Base-by-base conservation (phyloP, 2,113 vertebrate genomes). In the Sigmodon hispidus region DNA sequence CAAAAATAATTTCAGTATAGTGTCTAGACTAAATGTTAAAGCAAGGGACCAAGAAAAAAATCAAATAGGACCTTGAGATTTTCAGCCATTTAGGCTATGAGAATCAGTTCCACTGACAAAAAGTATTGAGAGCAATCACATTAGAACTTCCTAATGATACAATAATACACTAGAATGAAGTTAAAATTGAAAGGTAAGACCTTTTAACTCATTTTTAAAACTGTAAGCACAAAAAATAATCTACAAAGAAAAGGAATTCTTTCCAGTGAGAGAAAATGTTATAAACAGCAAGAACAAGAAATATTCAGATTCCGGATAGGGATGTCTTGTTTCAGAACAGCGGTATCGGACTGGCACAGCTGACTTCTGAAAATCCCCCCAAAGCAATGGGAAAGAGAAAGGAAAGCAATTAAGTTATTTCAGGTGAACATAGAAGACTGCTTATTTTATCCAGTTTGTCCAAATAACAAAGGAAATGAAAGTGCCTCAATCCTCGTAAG, bases 331-430 rank as follows among this genome's bases (percentile, higher is more conserved):
- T 96, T 92, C 43, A 61, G 87, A 93, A 63, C 45, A 81, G 65
- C 57, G 52, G 43, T 13, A 70, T 43, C 5, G 65, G 90, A n/a
- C 45, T 90, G 81, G 87, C 45, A 72, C 88, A 70, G 87, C 55
- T 81, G 15, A n/a, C 55, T 63, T n/a, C 8, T 94, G 93, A 91
- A 95, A 94, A 36, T 67, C 86, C 63, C 55, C 57, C 93, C 94
- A 94, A 88, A 16, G 29, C 55, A 75, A 52, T 12, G 29, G 80
- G 45, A 83, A 77, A 87, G 89, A 77, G 48, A 87, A 77, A 93
- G 6, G 80, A 59, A 94, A 87, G 65, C 40, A 80, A 13, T 69
- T 16, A 90, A 73, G n/a, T 11, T 92, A 76, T 80, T 95, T 92
- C 80, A 77, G 76, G 80, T 55, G 76, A 92, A 67, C 84, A 9